Percentiles rank a stretch among this genome's conserved stretches.
phyloP scores from a whole-genome alignment of 2,113 vertebrate species.

The Cinclus mexicanus region DNA sequence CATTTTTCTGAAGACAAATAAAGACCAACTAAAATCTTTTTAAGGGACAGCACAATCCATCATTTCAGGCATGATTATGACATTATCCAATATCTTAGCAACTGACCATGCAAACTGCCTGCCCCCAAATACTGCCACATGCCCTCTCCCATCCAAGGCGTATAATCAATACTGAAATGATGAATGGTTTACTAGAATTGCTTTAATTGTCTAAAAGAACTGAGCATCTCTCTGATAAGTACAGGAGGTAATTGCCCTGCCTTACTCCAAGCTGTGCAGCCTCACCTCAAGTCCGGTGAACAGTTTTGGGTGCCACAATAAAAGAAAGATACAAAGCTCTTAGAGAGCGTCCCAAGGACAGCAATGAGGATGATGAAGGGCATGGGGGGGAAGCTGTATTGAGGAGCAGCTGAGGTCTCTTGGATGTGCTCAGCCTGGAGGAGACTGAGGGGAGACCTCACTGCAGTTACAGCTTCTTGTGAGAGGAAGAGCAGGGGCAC shows the following conservation, averaged over 20 bases:
- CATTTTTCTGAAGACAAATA: conserved; percentile 22
- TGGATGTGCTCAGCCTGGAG: background rate
- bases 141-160: background rate
- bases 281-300: background rate
- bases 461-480: accelerated
- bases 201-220: background rate
- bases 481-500: background rate
- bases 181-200: background rate
- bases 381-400: accelerated
- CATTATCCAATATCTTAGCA: background rate
- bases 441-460: background rate
- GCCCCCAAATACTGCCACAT: background rate
- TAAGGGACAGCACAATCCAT: background rate
- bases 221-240: background rate
- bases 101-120: background rate
- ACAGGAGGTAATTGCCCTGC: background rate
- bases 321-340: background rate
- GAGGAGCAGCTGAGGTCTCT: background rate
- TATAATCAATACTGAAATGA: background rate
- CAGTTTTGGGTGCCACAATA: background rate
- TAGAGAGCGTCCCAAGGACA: background rate
- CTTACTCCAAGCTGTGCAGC: background rate
- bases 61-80: background rate
- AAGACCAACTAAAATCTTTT: conserved; percentile 14
- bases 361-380: background rate